Base-by-base conservation (phyloP, 2,888 invertebrate species). In the Vesta saturnalis region DNA sequence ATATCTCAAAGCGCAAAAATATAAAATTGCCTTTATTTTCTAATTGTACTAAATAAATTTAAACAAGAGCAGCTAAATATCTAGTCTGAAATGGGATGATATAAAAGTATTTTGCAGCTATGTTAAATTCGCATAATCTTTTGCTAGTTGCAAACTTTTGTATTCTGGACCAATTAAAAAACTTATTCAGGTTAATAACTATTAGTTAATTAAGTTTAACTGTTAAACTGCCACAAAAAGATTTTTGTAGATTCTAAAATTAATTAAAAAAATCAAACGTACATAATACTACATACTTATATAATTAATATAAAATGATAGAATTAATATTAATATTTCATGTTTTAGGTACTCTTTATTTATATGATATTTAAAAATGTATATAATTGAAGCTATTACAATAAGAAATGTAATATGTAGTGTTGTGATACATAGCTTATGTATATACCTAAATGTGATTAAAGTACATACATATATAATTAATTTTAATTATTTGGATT, bases 361-460 rank as follows among this genome's bases (percentile, higher is more conserved):
- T 68, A 64, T 65, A 60, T 55, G 55, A 64, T 30, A 63, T 56
- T 30, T 49, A 67, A 62, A 22, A 54, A 39, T 68, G 68, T 68
- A 68, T 18, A 68, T 68, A 68, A 60, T 60, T 68, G 19, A 60
- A 30, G 52, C 56, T 68, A 64, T 60, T 52, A 60, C 54, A 39
- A 49, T 58, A 67, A 64, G 46, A 19, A 60, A 68, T 64, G 56
- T 64, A 64, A 65, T 54, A 75, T 73, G 79, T 81, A 81, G 80
- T 77, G 76, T 79, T 81, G 81, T 79, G 80, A 69, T 81, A 81
- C 79, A 79, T 81, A 81, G 79, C 80, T 80, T 80, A 76, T 80
- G 80, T 80, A 80, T 77, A 81, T 80, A 79, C 60, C 54, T 76
- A 74, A 76, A 77, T 77, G 77, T 76, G 56, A 56, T 35, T 56